Evolutionary conservation across 1,140 invertebrate genomes (phyloP), one percentile per base, ranked within the genome.

Genomic region (Pseudomyrmex gracilis): DNA sequence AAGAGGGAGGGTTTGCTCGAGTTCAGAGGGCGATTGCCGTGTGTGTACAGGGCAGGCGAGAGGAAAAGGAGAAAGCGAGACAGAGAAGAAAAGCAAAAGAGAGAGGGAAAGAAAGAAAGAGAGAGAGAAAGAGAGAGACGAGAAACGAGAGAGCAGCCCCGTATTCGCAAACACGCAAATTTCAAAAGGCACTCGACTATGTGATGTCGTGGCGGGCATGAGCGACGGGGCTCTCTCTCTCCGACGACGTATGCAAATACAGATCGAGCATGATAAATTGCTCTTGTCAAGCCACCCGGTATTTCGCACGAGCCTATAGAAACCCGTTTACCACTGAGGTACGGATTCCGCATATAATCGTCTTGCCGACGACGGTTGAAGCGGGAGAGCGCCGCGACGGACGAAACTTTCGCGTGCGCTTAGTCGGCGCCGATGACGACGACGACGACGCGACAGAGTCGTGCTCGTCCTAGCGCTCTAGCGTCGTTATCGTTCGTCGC

Each of bases 191-290:
- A 93, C 93, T 94, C 93, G 91, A 94, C 93, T 94, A 93, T 92
- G 92, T 93, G 93, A 94, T 93, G 93, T 93, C 91, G 90, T 91
- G 68, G 74, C 91, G 57, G 70, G 88, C 91, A 91, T 93, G 92
- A 91, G 89, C 89, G 89, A 92, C 91, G 92, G 68, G 90, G 90
- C 92, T 91, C 93, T 94, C 93, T 92, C 92, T 91, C 93, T 94
- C 93, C 92, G 93, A 94, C 94, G 92, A 94, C 93, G 92, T 94
- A 94, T 94, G 94, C 94, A 94, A 94, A 94, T 94, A 94, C 92
- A 94, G 94, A 94, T 94, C 92, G 93, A 93, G 92, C 91, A 93
- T 94, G 94, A 94, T 94, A 94, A 94, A 94, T 94, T 94, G 93
- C 93, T 93, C 93, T 93, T 92, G 93, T 94, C 93, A 94, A 93